Conservation (phyloP, 2,797 vertebrate genomes). For the Gallinago stenura region DNA sequence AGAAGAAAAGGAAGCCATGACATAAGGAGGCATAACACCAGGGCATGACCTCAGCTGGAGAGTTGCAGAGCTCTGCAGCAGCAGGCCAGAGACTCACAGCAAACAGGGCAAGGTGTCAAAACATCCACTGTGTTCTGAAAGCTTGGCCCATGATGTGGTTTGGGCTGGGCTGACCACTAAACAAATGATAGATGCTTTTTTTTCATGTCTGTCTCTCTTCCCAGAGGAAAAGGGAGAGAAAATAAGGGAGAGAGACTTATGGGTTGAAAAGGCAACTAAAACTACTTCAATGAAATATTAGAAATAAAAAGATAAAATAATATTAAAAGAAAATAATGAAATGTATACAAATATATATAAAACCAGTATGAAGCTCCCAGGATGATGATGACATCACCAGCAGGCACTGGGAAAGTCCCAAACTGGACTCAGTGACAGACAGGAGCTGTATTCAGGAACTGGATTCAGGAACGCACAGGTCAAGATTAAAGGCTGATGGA, state of each 20-base stretch:
- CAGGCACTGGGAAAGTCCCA: background rate
- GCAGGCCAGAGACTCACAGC: background rate
- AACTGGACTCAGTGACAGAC: background rate
- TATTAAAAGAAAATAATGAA: background rate
- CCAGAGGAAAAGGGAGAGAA: background rate
- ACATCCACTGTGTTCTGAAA: background rate
- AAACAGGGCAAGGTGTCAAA: background rate
- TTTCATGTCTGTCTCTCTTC: background rate
- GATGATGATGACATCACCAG: background rate
- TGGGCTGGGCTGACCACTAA: background rate
- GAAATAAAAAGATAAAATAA: background rate
- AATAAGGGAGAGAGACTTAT: background rate
- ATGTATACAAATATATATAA: background rate
- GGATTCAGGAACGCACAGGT: background rate
- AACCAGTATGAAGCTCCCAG: background rate
- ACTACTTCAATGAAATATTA: background rate
- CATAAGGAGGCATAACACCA: fast-evolving
- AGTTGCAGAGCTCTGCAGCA: background rate
- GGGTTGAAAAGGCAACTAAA: background rate
- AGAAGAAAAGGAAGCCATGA: background rate
- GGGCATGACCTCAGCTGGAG: background rate
- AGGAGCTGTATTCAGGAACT: background rate
- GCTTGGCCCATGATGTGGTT: background rate
- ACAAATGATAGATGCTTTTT: background rate
- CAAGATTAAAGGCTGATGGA: background rate